Conservation (phyloP, 2,888 invertebrate genomes). For the Cheilosia pagana region DNA sequence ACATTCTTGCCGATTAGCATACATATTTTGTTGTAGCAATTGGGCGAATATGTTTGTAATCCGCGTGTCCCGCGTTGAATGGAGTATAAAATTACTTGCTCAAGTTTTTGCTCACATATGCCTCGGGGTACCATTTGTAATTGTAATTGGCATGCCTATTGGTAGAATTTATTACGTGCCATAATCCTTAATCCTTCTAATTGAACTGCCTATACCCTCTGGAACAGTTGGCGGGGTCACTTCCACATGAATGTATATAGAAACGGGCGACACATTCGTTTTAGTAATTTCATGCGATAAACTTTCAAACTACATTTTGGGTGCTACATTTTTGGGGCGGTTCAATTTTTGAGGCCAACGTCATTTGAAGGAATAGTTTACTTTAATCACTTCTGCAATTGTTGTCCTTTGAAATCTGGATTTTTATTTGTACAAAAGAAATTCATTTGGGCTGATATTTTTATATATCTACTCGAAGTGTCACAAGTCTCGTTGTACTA, state of each 20-base stretch:
- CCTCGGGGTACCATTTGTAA: conserved; percentile 47
- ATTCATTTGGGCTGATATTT: too few relatives aligned
- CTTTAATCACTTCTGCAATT: too few relatives aligned
- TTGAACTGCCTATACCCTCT: conserved; percentile 37
- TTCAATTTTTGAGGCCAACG: not conserved
- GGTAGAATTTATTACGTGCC: conserved; percentile 68
- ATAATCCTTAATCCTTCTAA: conserved; percentile 71
- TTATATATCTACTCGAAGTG: too few relatives aligned
- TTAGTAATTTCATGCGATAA: conserved; percentile 33
- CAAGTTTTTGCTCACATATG: conserved; percentile 63
- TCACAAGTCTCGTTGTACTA: too few relatives aligned
- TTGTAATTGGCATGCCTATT: conserved; percentile 66
- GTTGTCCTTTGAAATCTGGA: too few relatives aligned
- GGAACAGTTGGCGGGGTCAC: conserved; percentile 59
- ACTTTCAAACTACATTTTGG: conserved; percentile 2
- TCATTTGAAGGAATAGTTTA: not conserved
- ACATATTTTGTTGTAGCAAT: conserved; percentile 40
- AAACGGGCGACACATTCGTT: conserved; percentile 39
- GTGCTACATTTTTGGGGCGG: not conserved
- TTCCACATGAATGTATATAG: not conserved
- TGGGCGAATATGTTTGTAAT: conserved; percentile 32
- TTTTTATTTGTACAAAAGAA: too few relatives aligned
- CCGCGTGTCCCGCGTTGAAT: conserved; percentile 45
- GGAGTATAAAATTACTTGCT: conserved; percentile 55
- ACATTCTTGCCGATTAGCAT: conserved; percentile 52